Evolutionary conservation across 2,888 invertebrate species (phyloP).

Genomic region (Plagiodera versicolora): DNA sequence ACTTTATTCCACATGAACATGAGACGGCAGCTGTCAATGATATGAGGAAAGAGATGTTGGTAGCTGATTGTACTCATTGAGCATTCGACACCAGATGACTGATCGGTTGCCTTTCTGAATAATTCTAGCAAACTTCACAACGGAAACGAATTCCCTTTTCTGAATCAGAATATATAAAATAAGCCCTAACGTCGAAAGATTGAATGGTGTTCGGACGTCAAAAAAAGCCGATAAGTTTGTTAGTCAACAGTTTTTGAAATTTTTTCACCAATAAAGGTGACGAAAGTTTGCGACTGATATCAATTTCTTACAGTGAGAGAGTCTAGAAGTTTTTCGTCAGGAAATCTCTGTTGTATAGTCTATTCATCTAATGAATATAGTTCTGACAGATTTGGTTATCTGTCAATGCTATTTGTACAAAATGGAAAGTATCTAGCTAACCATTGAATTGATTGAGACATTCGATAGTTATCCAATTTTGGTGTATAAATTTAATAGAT

Average conservation of each 20-base stretch:
- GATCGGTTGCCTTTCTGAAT: constrained; percentile 46
- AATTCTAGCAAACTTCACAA: constrained; percentile 27
- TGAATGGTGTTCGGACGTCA: constrained; percentile 7
- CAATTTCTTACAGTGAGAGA: too few relatives aligned
- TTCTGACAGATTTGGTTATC: too few relatives aligned
- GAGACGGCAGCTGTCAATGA: constrained; percentile 49
- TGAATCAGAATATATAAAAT: constrained; percentile 13
- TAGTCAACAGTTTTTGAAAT: background rate
- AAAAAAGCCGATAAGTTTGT: background rate
- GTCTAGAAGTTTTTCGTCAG: too few relatives aligned
- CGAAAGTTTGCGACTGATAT: too few relatives aligned
- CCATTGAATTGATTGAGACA: too few relatives aligned
- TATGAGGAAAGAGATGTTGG: constrained; percentile 47
- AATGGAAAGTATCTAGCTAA: too few relatives aligned
- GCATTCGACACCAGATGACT: constrained; percentile 55
- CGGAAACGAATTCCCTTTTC: constrained; percentile 15
- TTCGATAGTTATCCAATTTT: too few relatives aligned
- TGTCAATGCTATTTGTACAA: too few relatives aligned
- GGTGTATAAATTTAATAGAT: too few relatives aligned
- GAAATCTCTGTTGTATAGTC: too few relatives aligned
- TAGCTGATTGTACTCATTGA: constrained; percentile 55
- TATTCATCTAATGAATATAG: too few relatives aligned
- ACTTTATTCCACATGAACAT: background rate
- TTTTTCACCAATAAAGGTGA: too few relatives aligned
- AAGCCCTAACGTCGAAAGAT: constrained; percentile 12